Base-by-base conservation (phyloP, 1,140 invertebrate species). In the Rhyacophila brunnea region DNA sequence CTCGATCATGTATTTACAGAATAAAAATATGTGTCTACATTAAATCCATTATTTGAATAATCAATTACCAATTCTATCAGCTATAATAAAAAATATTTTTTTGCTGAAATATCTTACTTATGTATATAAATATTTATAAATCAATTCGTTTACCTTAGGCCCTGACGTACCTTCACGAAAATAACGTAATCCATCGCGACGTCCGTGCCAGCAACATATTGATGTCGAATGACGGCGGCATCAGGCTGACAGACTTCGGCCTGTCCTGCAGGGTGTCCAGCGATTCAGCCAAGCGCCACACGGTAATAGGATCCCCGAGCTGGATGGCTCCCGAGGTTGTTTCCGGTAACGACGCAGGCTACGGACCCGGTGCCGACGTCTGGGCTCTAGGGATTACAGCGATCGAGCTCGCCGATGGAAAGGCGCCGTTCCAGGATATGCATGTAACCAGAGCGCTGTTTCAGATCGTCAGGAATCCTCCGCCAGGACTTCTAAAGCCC, bases 251-350 rank as follows among this genome's bases (percentile, higher is more conserved):
- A 1, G 92, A 95, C 71, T 95, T 93, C 69, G 91, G 91, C 1
- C 80, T 96, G 15, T 87, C 91, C 5, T 89, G 88, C 45, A 85
- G 87, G 70, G 81, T 95, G 23, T 89, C 87, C 53, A 85, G 83
- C 1, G 88, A 90, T 0, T 74, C 90, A 58, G 87, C 84, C 1
- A 89, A 82, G 67, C 74, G 85, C 5, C 77, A 76, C 51, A 87
- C 86, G 1, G 90, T 88, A 68, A 86, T 95, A 19, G 93, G 93
- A 6, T 93, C 92, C 1, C 92, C 93, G 1, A 90, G 86, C 66
- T 95, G 91, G 90, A 93, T 95, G 90, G 91, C 93, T 1, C 93
- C 93, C 1, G 93, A 96, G 79, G 82, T 92, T 1, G 81, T 92
- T 0, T 77, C 80, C 0, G 77, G 74, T 42, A 67, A 60, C 23